Base-by-base conservation (phyloP, 2,888 invertebrate species). In the Torymus texanus region DNA sequence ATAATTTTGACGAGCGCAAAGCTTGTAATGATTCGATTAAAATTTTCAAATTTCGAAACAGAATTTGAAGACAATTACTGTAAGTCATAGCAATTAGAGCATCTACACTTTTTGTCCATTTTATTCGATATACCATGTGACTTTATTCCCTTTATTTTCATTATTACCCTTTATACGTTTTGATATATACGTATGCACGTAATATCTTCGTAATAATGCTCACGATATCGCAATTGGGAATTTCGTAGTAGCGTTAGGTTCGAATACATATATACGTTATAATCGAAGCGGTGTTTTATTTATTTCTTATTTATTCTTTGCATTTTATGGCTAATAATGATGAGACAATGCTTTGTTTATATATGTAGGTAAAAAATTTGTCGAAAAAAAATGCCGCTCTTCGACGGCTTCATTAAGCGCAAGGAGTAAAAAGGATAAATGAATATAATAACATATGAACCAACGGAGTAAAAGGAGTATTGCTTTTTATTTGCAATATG, bases 221-320 rank as follows among this genome's bases (percentile, higher is more conserved):
- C 18, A n/a, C 18, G 10, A 59, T 56, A 72, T 72, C 66, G 61
- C 56, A 78, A 68, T 56, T 68, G 51, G 58, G 16, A 58, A 63
- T 78, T 55, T 63, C 58, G 51, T 63, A 74, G 67, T 75, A 62
- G 56, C 29, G 29, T 75, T 63, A 71, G 59, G n/a, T 71, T 72
- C 41, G 55, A 66, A 75, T 75, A 79, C 18, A 62, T 61, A 73
- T 29, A 29, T 51, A 50, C 18, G 29, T 70, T 75, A 79, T 41
- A 71, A 72, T 72, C 55, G 62, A 72, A 79, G 72, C 75, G n/a
- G n/a, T 18, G 67, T 61, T 71, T 71, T 66, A 50, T 66, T 51
- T 63, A 56, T 63, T 78, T 74, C 5, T 41, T 74, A 59, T 66
- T 55, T 18, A 51, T 66, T 41, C 56, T 56, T 66, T 21, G 13